A percentile compares a stretch with the other conserved stretches of the same genome.
Conservation (phyloP, 2,888 invertebrate species). For the Tinea pellionella region DNA sequence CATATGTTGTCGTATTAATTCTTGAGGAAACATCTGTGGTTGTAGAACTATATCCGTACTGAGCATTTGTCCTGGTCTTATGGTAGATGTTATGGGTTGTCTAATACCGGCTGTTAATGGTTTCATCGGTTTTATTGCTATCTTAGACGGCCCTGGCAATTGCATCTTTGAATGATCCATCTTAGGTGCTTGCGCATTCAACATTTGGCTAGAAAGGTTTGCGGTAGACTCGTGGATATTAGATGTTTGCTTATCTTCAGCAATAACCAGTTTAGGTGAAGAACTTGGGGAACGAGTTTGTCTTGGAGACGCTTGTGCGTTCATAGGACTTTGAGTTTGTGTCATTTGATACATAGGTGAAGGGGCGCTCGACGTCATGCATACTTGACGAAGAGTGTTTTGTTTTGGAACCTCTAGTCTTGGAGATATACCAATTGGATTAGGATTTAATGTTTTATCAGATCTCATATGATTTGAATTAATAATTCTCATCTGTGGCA, state of each 20-base stretch:
- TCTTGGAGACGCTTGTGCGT: slow-evolving; percentile 49
- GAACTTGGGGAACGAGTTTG: slow-evolving; percentile 65
- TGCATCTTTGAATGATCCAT: slow-evolving; percentile 16
- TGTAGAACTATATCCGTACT: slow-evolving; percentile 39
- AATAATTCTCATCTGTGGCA: slow-evolving; percentile 44
- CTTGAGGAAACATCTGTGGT: slow-evolving; percentile 26
- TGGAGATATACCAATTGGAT: slow-evolving; percentile 26
- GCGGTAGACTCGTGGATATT: slow-evolving; percentile 35
- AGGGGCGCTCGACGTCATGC: slow-evolving; percentile 22
- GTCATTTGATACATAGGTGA: slow-evolving; percentile 36
- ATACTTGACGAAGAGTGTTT: slow-evolving; percentile 1
- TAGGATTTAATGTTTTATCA: slow-evolving; percentile 30
- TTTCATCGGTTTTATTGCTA: slow-evolving; percentile 39
- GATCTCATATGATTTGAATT: slow-evolving; percentile 38
- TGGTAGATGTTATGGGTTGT: slow-evolving; percentile 36
- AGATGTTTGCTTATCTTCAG: slow-evolving; percentile 55
- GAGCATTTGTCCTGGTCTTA: slow-evolving; percentile 36
- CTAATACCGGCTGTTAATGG: slow-evolving; percentile 37
- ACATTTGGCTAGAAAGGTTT: slow-evolving; percentile 54
- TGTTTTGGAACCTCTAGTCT: slow-evolving; percentile 35
- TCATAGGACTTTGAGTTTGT: slow-evolving; percentile 23
- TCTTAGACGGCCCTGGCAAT: slow-evolving; percentile 45
- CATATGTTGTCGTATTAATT: slow-evolving; percentile 45
- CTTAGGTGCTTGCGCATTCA: slow-evolving; percentile 45
- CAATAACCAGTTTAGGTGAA: slow-evolving; percentile 62